phyloP scores from a whole-genome alignment of 2,797 vertebrate species.

The Gallinago solitaria region DNA sequence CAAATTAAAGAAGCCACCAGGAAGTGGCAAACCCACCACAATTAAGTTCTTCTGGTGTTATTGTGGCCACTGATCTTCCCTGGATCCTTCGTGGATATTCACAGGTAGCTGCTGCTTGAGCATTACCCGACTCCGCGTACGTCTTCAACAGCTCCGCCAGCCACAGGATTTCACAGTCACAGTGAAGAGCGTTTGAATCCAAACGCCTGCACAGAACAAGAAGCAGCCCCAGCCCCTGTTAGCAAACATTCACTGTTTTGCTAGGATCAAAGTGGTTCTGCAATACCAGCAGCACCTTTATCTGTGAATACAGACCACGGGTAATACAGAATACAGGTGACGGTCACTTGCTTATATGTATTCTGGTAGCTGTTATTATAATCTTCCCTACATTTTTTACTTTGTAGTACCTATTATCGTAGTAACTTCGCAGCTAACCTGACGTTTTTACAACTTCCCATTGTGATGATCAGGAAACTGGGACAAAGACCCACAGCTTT shows the following conservation, averaged over 20 bases:
- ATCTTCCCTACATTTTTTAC: neutral
- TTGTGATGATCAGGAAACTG: neutral
- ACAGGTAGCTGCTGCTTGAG: constrained; percentile 95
- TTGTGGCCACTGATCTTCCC: constrained; percentile 92
- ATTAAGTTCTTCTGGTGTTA: constrained; percentile 93
- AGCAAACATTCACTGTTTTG: neutral
- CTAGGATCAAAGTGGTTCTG: neutral
- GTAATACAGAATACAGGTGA: neutral
- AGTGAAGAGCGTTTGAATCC: constrained; percentile 94
- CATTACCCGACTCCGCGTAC: constrained; percentile 91
- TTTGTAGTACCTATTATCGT: neutral
- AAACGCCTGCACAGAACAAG: constrained; percentile 81
- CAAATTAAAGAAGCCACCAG: neutral
- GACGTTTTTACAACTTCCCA: neutral
- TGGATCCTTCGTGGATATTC: constrained; percentile 92
- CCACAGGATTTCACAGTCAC: constrained; percentile 97
- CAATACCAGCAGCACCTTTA: neutral
- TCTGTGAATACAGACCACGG: neutral
- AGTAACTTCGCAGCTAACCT: neutral
- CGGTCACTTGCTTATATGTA: neutral
- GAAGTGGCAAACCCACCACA: constrained; percentile 83
- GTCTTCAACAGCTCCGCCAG: constrained; percentile 92
- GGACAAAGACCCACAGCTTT: neutral
- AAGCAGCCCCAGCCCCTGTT: neutral
- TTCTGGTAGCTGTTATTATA: neutral